Conservation (phyloP, 2,888 invertebrate species). For the Steinernema hermaphroditum region DNA sequence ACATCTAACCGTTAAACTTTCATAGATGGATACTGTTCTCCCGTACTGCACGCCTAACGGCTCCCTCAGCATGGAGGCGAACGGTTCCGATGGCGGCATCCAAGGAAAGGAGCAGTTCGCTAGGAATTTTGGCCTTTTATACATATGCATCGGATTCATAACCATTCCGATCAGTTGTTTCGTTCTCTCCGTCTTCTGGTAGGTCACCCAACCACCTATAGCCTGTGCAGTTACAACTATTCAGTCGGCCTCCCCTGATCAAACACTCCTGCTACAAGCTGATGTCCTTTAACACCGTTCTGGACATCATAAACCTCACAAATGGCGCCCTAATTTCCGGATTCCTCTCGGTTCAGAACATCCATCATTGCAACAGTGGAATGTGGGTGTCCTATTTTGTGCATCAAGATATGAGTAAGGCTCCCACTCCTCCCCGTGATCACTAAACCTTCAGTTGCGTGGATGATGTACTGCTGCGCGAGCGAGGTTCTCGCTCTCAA, state of each 20-base stretch:
- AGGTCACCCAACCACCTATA: background rate
- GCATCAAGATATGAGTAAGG: too few relatives aligned
- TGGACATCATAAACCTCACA: too few relatives aligned
- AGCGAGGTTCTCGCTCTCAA: background rate
- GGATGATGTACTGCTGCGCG: slow-evolving; percentile 18
- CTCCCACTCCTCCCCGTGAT: too few relatives aligned
- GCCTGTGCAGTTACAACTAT: background rate
- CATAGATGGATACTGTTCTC: too few relatives aligned
- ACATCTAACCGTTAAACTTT: too few relatives aligned
- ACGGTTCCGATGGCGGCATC: background rate
- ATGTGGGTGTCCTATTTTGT: too few relatives aligned
- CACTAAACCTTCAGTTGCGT: background rate
- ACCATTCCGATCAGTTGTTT: background rate
- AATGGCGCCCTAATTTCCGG: too few relatives aligned
- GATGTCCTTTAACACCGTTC: too few relatives aligned
- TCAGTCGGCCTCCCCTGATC: background rate
- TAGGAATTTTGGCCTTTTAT: background rate
- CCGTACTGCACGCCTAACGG: background rate
- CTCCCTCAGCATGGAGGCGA: background rate
- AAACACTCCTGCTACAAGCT: background rate
- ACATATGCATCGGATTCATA: background rate
- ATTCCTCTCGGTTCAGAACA: too few relatives aligned
- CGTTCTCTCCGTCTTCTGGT: slow-evolving; percentile 1
- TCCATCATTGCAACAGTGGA: too few relatives aligned
- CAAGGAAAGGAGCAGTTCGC: background rate